Evolutionary conservation across 2,797 vertebrate genomes (phyloP).

Genomic region (Champsocephalus esox): DNA sequence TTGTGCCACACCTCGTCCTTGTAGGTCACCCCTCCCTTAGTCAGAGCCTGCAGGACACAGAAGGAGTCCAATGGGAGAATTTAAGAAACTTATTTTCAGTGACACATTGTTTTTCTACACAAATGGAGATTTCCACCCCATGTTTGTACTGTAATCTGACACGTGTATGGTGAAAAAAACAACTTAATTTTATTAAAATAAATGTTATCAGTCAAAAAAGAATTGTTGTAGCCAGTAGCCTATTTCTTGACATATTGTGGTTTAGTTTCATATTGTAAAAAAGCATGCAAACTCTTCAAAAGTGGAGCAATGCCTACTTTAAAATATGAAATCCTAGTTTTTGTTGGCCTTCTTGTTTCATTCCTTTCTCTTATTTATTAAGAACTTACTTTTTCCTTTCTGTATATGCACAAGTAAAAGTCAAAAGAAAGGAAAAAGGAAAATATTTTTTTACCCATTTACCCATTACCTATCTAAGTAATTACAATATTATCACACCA

Average conservation of each 20-base stretch:
- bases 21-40: constrained; percentile 95
- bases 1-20: constrained; percentile 95
- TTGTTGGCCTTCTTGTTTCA: neutral
- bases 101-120: neutral
- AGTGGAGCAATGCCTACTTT: neutral
- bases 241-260: neutral
- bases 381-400: too few species aligned
- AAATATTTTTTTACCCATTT: too few species aligned
- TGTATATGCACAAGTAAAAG: neutral
- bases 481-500: too few species aligned
- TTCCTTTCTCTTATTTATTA: neutral
- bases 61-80: neutral
- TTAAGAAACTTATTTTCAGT: neutral
- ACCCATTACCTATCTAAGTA: too few species aligned
- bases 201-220: neutral
- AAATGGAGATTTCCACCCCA: too few species aligned
- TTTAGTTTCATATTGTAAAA: neutral
- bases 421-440: neutral
- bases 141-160: neutral
- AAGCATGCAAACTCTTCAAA: neutral
- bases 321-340: neutral
- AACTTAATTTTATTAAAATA: neutral
- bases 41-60: constrained; percentile 86
- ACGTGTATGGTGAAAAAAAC: neutral
- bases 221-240: neutral